These are phyloP conservation scores for Caenorhabditis briggsae DNA, from an alignment of 1,140 invertebrate species.

Conservation along the genomic window DNA sequence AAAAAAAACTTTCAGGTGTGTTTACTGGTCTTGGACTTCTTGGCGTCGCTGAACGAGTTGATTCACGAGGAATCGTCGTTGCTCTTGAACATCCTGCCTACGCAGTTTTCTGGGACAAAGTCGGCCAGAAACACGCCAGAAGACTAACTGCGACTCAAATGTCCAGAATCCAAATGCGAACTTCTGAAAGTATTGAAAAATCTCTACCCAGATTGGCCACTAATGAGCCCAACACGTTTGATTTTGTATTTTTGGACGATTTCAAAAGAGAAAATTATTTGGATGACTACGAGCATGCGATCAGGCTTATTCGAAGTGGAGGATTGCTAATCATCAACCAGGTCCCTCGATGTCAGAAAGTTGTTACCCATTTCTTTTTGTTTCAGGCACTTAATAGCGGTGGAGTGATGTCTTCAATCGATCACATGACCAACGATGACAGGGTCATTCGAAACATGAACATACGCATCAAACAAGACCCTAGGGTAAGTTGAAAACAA, in stretches of 20 bases:
- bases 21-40: conserved; percentile 68
- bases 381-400: conserved; percentile 66
- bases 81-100: conserved; percentile 69
- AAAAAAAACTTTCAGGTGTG: conserved; percentile 56
- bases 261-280: conserved; percentile 66
- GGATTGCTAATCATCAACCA: conserved; percentile 65
- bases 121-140: conserved; percentile 67
- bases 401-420: conserved; percentile 63
- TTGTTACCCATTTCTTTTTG: conserved; percentile 24
- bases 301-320: conserved; percentile 64
- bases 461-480: conserved; percentile 67
- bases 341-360: background rate
- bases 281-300: conserved; percentile 67
- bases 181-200: conserved; percentile 66
- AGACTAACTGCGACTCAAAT: conserved; percentile 59
- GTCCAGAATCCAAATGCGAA: conserved; percentile 68
- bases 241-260: conserved; percentile 69
- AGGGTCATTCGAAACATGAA: conserved; percentile 68
- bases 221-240: conserved; percentile 69
- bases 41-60: conserved; percentile 64
- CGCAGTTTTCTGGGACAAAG: conserved; percentile 66
- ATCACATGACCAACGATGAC: conserved; percentile 62
- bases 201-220: conserved; percentile 63
- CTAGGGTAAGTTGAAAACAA: conserved; percentile 56
- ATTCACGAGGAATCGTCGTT: conserved; percentile 68